Evolutionary conservation across 2,797 vertebrate genomes (phyloP), one percentile per base, ranked within the genome.

Genomic region (Acipenser transmontanus): DNA sequence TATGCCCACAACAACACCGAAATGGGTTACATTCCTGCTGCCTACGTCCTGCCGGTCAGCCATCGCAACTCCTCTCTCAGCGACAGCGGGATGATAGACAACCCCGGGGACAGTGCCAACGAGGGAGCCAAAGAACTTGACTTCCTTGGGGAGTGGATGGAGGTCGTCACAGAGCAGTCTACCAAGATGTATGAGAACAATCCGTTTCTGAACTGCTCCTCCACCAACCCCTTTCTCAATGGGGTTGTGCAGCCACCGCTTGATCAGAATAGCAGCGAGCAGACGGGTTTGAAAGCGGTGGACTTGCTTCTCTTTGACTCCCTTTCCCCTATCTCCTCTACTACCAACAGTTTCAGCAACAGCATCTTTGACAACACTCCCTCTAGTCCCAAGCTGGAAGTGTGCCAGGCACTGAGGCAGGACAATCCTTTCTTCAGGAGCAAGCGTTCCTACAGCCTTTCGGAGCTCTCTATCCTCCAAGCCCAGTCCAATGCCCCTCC

Each of bases 1-100:
- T 99, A 98, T 0, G 97, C 97, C 0, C 97, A 99, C 89, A 99
- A 98, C 83, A 97, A 95, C 80, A 96, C 84, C 0, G 97, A 98
- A 74, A 99, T 98, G 94, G 97, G 97, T 6, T 99, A 99, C 80
- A 98, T 99, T 76, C 97, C 97, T 0, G 89, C 97, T 0, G 93
- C 95, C 61, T 94, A 97, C 0, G 97, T 99, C 57, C 93, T 95
- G 77, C 94, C 94, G 0, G 62, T 99, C 0, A 88, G 82, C 81
- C 85, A 88, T 79, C 89, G 93, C 49, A 88, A 89, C 82, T 95
- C 94, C 2, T 93, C 88, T 0, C 84, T 98, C n/a, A 94, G 94
- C 0, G 96, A 99, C 86, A 98, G 96, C 0, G 95, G 97, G 0
- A 86, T 98, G 88, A 94, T 98, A 7, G 96, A 98, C 84, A 89